phyloP scores from a whole-genome alignment of 2,113 vertebrate genomes.

The Salvelinus sp. region DNA sequence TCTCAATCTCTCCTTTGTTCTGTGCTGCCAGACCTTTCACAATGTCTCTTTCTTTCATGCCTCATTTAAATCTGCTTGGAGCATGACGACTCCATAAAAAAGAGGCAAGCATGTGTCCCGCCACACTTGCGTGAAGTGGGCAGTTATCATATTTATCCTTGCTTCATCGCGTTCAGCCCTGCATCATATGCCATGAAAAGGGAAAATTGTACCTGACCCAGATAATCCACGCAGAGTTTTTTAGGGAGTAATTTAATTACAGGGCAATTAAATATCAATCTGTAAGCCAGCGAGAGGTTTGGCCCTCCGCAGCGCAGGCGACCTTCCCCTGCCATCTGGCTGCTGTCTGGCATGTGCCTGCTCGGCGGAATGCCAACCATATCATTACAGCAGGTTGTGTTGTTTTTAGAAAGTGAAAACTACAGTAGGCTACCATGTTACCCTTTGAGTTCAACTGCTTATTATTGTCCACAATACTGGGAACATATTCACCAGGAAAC shows the following conservation, averaged over 20 bases:
- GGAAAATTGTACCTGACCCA: neutral
- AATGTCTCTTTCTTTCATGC: neutral
- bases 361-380: neutral
- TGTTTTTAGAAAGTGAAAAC: neutral
- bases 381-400: neutral
- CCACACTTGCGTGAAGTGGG: neutral
- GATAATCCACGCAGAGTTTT: neutral
- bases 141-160: neutral
- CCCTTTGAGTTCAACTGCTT: neutral
- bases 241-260: neutral
- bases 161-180: neutral
- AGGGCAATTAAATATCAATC: neutral
- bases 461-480: too few species aligned
- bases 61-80: neutral
- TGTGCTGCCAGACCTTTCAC: neutral
- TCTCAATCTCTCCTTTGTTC: neutral
- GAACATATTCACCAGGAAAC: too few species aligned
- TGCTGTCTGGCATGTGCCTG: neutral
- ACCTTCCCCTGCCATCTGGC: constrained; percentile 1
- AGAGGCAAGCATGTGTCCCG: neutral
- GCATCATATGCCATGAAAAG: neutral
- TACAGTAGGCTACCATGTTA: neutral
- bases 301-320: neutral
- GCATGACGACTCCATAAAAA: neutral
- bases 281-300: neutral